Conservation (phyloP, 1,140 invertebrate genomes). For the Drosophila baimaii region DNA sequence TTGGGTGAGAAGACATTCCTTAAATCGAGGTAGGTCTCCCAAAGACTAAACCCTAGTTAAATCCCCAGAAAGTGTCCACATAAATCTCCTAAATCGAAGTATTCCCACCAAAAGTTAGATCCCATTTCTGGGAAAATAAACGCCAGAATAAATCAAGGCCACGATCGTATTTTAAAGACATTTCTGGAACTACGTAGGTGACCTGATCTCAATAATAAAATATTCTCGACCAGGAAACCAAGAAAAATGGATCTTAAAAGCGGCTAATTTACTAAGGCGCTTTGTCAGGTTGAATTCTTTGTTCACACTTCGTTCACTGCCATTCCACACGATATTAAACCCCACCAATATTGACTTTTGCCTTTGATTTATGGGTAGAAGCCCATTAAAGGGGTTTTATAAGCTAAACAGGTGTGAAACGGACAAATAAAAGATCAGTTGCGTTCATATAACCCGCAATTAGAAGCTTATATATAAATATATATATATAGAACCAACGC, state of each 20-base stretch:
- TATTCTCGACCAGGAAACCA: constrained; percentile 35
- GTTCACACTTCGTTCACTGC: constrained; percentile 25
- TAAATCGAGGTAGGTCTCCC: background rate
- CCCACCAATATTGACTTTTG: constrained; percentile 31
- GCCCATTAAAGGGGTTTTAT: constrained; percentile 51
- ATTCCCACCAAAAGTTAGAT: background rate
- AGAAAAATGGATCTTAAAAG: constrained; percentile 24
- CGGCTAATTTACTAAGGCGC: constrained; percentile 33
- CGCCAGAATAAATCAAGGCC: constrained; percentile 9
- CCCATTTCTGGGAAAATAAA: constrained; percentile 3
- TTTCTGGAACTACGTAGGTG: constrained; percentile 2
- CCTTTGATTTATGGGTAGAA: constrained; percentile 46
- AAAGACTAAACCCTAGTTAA: background rate
- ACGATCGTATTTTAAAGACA: background rate
- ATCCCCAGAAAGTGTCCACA: background rate
- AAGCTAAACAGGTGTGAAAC: constrained; percentile 49
- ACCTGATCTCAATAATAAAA: constrained; percentile 8
- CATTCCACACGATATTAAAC: constrained; percentile 11
- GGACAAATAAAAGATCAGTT: constrained; percentile 44
- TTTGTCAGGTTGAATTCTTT: constrained; percentile 31
- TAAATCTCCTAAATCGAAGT: background rate
- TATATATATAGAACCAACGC: constrained; percentile 25
- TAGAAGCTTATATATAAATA: constrained; percentile 19
- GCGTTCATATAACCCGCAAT: constrained; percentile 45
- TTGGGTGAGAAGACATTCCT: background rate